Conservation (phyloP, 23 tunicate species). For the Pegea sp. region DNA sequence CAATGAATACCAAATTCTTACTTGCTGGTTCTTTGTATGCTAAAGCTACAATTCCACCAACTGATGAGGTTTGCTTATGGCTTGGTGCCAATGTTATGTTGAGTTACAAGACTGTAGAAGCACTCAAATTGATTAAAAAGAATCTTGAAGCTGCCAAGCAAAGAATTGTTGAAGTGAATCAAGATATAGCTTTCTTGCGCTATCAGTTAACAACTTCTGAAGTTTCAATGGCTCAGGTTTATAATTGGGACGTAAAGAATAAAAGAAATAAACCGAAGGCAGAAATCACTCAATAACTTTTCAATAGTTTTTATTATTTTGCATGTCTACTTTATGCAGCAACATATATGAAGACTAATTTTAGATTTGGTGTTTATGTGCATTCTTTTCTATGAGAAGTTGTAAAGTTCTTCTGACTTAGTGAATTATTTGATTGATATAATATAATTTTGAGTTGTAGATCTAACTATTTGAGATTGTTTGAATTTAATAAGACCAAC, state of each 20-base stretch:
- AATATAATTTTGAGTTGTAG: too few relatives aligned
- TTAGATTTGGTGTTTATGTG: too few relatives aligned
- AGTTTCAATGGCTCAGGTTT: conserved; percentile 87
- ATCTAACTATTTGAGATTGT: too few relatives aligned
- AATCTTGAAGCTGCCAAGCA: conserved; percentile 42
- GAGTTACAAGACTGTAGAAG: conserved; percentile 51
- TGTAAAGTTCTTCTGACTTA: too few relatives aligned
- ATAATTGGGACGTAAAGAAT: conserved; percentile 90
- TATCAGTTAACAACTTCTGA: conserved; percentile 98
- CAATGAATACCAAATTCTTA: conserved; percentile 54
- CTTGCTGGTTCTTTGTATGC: conserved; percentile 76
- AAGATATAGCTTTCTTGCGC: conserved; percentile 60
- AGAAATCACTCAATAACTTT: too few relatives aligned
- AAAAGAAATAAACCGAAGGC: conserved; percentile 7
- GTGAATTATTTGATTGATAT: too few relatives aligned
- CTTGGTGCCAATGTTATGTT: conserved; percentile 98
- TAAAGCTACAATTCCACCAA: conserved; percentile 79
- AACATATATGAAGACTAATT: too few relatives aligned
- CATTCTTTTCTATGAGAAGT: too few relatives aligned
- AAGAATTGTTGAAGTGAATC: conserved; percentile 36
- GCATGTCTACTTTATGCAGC: too few relatives aligned
- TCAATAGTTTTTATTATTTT: too few relatives aligned
- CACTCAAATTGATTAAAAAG: conserved; percentile 34
- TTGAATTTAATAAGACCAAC: too few relatives aligned
- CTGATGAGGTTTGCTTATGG: conserved; percentile 72